A percentile compares a stretch with the other conserved stretches of the same genome.
Conservation (phyloP, 2,797 vertebrate species). For the Acipenser ruthenus region DNA sequence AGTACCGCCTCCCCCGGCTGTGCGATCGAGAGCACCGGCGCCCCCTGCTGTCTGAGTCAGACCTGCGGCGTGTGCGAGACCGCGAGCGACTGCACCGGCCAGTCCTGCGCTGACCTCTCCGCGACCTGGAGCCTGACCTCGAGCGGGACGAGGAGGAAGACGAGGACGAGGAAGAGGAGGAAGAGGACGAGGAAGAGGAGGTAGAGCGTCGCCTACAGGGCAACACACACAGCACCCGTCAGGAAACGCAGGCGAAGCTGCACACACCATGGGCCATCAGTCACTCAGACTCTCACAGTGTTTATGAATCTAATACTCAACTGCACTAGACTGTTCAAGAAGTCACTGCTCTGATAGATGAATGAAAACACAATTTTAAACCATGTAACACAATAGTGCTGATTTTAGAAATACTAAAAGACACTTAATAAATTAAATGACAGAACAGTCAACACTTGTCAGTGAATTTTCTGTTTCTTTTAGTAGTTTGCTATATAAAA, state of each 20-base stretch:
- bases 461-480: too few species aligned
- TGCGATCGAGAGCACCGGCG: constrained; percentile 43
- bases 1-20: constrained; percentile 42
- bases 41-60: constrained; percentile 51
- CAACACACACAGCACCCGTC: constrained; percentile 28
- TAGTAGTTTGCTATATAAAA: too few species aligned
- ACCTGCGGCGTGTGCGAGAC: constrained; percentile 57
- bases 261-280: constrained; percentile 15
- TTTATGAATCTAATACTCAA: too few species aligned
- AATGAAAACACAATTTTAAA: too few species aligned
- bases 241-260: constrained; percentile 19
- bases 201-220: constrained; percentile 69
- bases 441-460: too few species aligned
- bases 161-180: constrained; percentile 49
- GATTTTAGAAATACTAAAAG: too few species aligned
- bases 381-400: too few species aligned
- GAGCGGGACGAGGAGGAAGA: constrained; percentile 71
- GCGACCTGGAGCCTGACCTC: constrained; percentile 57
- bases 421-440: too few species aligned
- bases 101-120: constrained; percentile 56
- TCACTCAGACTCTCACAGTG: too few species aligned
- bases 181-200: constrained; percentile 63
- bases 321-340: too few species aligned
- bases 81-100: constrained; percentile 53
- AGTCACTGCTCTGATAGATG: too few species aligned